A percentile compares a stretch with the other conserved stretches of the same genome.
These are phyloP conservation scores for Glaucopsyche alexis DNA, from an alignment of 2,888 invertebrate species.

Conservation along the genomic window DNA sequence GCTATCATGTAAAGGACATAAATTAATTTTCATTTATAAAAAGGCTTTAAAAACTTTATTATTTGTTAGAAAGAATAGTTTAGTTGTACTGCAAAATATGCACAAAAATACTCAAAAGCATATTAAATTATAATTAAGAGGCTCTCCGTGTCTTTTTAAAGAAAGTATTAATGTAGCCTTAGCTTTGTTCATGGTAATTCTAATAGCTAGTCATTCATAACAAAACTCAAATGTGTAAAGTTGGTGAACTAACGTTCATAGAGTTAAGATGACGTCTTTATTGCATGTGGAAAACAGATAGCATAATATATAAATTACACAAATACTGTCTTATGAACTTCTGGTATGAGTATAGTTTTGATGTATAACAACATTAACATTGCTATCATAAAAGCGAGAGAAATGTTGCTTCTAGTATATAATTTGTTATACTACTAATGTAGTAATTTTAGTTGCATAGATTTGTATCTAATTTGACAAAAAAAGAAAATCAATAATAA, in stretches of 20 bases:
- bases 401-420: background rate
- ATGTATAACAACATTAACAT: background rate
- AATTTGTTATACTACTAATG: too few species aligned
- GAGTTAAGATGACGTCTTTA: slow-evolving; percentile 43
- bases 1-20: background rate
- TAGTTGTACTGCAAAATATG: too few species aligned
- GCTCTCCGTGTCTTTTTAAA: too few species aligned
- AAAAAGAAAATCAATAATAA: too few species aligned
- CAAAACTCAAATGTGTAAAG: background rate
- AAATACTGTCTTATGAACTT: slow-evolving; percentile 10
- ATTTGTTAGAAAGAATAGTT: background rate
- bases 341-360: slow-evolving; percentile 8
- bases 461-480: too few species aligned
- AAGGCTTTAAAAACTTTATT: background rate
- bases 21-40: background rate
- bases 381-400: background rate
- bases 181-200: background rate
- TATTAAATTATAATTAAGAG: too few species aligned
- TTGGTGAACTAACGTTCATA: background rate
- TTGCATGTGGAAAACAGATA: slow-evolving; percentile 42
- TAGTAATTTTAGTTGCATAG: too few species aligned
- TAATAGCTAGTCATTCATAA: slow-evolving; percentile 4
- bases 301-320: slow-evolving; percentile 32
- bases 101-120: too few species aligned
- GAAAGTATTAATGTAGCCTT: too few species aligned